phyloP scores from a whole-genome alignment of 2,888 invertebrate species.

The Dioctria linearis region DNA sequence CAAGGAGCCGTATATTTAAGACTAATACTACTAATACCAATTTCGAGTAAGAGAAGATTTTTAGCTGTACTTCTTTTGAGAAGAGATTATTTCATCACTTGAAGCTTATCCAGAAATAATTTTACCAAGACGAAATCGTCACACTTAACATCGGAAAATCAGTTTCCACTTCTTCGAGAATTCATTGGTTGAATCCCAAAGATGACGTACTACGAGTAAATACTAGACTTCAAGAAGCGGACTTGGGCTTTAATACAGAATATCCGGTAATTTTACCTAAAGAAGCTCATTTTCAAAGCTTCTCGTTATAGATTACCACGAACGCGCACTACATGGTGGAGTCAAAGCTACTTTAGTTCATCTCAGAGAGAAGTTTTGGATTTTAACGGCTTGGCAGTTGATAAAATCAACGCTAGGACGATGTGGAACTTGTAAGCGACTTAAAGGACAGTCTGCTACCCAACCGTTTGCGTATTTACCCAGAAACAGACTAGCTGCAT shows the following conservation, averaged over 20 bases:
- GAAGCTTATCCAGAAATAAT: too few species aligned
- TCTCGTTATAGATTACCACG: constrained; percentile 56
- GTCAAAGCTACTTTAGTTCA: constrained; percentile 54
- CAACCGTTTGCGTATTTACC: too few species aligned
- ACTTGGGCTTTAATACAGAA: constrained; percentile 43
- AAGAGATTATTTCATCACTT: too few species aligned
- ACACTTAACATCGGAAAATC: too few species aligned
- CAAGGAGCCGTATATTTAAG: too few species aligned
- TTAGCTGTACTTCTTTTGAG: too few species aligned
- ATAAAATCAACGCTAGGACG: constrained; percentile 53
- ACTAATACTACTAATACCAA: too few species aligned
- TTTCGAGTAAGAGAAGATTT: too few species aligned
- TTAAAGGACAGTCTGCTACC: too few species aligned
- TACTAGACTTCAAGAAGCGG: constrained; percentile 45
- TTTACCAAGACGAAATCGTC: too few species aligned
- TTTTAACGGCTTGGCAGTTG: constrained; percentile 45
- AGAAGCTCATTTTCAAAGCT: constrained; percentile 51
- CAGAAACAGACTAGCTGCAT: too few species aligned
- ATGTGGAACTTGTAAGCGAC: constrained; percentile 56
- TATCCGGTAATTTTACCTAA: constrained; percentile 58
- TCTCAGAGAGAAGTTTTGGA: constrained; percentile 56
- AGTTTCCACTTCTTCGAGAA: too few species aligned
- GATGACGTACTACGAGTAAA: background rate
- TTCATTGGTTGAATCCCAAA: background rate
- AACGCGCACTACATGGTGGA: constrained; percentile 53